Base-by-base conservation (phyloP, 2,888 invertebrate genomes). In the Cepaea hortensis region DNA sequence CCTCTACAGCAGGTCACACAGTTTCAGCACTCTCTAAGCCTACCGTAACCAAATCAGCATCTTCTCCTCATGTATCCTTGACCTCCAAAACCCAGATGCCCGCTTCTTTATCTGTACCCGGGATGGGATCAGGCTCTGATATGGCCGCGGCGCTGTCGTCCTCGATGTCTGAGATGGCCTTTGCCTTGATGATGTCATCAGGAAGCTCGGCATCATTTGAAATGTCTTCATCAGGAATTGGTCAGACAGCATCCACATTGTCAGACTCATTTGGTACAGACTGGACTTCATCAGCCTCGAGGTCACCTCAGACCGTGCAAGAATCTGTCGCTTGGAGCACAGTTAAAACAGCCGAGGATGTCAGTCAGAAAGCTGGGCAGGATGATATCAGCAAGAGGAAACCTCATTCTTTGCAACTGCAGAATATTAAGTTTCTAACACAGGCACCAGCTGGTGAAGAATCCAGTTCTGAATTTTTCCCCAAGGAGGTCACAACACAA, bases 371-470 rank as follows among this genome's bases (percentile, higher is more conserved):
- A 48, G 73, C 35, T 50, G 72, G 61, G 20, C 20, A 13, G 15
- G 81, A 81, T 46, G 85, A 85, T 62, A 35, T 61, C 7, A 68
- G 81, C 62, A 85, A 72, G 77, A 87, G 84, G 80, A 83, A 72
- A 23, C 80, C 76, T n/a, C 87, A 87, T 55, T 87, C 87, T 61
- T 80, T 77, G 46, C 81, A 87, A 55, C 48, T 87, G 70, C 77
- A 87, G 70, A 87, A 87, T 70, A 87, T 87, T 35, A 87, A 83
- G 55, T 86, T 68, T 72, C 77, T 87, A 7, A 84, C 84, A 3
- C 70, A 80, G 48, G 82, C 84, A 46, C 83, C 87, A 62, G 79
- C 77, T 79, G 18, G 70, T 23, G 83, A 87, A 13, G 87, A 83
- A 23, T 7, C 81, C 50, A 61, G 46, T 13, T 61, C n/a, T 48